Conservation (phyloP, 2,888 invertebrate genomes). For the Strigamia maritima region DNA sequence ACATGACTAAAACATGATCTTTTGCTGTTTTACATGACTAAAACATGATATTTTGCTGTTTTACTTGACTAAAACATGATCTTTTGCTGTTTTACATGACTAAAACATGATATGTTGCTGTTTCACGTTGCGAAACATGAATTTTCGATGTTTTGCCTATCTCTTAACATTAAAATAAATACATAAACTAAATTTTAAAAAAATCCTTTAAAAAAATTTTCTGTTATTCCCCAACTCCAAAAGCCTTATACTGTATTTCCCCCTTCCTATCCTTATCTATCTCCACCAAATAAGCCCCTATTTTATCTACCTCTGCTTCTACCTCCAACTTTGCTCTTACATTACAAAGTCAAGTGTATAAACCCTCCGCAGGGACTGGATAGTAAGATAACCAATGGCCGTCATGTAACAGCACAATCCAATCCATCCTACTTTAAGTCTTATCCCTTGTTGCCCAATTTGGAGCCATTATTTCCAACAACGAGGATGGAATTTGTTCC, state of each 20-base stretch:
- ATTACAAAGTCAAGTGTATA: constrained; percentile 13
- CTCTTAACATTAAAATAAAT: too few relatives aligned
- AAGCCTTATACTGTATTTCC: not conserved
- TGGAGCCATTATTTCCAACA: not conserved
- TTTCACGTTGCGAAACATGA: too few relatives aligned
- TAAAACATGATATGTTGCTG: too few relatives aligned
- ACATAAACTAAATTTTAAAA: too few relatives aligned
- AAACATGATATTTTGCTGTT: too few relatives aligned
- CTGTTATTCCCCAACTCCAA: not conserved
- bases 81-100: too few relatives aligned
- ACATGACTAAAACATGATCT: too few relatives aligned
- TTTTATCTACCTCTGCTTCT: not conserved
- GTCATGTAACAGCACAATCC: not conserved
- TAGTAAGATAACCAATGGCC: not conserved
- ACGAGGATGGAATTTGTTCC: not conserved
- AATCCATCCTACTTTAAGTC: constrained; percentile 15
- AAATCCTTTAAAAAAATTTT: not conserved
- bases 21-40: too few relatives aligned
- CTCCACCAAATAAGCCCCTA: not conserved
- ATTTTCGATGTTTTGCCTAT: too few relatives aligned
- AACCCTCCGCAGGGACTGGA: not conserved
- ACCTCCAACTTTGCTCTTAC: not conserved
- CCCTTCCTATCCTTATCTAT: not conserved
- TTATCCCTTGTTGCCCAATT: constrained; percentile 20
- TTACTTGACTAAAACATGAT: too few relatives aligned